A percentile compares a stretch with the other conserved stretches of the same genome.
Conservation (phyloP, 2,888 invertebrate species). For the Serripes groenlandicus region DNA sequence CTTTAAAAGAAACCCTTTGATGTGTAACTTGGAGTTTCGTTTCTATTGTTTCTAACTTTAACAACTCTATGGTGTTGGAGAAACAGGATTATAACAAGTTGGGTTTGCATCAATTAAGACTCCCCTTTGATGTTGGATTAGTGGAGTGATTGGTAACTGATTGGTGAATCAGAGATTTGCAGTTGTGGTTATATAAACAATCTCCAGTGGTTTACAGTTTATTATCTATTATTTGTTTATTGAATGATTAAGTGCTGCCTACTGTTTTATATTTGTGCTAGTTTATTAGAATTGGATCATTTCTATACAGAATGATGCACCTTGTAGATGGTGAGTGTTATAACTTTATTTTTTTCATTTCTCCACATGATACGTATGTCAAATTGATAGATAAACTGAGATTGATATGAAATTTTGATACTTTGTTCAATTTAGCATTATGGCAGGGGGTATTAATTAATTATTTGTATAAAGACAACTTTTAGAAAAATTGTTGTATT, state of each 20-base stretch:
- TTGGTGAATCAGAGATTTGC: background rate
- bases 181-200: constrained; percentile 15
- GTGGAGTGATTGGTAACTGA: constrained; percentile 1
- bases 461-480: too few relatives aligned
- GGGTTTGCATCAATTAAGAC: background rate
- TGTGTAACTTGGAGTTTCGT: background rate
- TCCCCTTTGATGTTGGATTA: constrained; percentile 23
- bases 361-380: background rate
- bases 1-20: constrained; percentile 1
- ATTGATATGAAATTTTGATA: too few relatives aligned
- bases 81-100: background rate
- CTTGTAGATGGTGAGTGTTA: background rate
- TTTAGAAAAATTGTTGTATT: too few relatives aligned
- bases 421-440: too few relatives aligned
- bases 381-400: background rate
- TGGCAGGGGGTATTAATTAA: too few relatives aligned
- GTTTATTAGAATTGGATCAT: background rate
- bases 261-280: constrained; percentile 8
- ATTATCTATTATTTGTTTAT: constrained; percentile 13
- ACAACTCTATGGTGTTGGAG: background rate
- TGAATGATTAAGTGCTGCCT: background rate
- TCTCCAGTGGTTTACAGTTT: background rate
- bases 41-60: constrained; percentile 12
- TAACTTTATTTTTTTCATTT: background rate
- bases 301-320: background rate